Conservation (phyloP, 1,140 invertebrate species). For the Drosophila lacteicornis region DNA sequence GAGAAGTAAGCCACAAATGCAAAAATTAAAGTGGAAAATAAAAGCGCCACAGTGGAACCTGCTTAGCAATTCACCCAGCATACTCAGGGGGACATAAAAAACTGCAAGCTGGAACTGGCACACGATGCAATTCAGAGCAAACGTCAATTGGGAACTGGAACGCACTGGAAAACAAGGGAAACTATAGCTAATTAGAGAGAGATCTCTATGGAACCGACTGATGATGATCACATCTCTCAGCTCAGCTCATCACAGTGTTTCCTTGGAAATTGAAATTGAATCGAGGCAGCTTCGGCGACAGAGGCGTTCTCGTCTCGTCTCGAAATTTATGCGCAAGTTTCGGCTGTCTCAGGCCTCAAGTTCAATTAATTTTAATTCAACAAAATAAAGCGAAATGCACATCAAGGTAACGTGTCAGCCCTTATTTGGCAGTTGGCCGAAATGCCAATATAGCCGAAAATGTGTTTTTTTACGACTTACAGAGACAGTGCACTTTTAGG, state of each 20-base stretch:
- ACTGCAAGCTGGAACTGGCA: conserved; percentile 31
- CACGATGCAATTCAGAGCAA: conserved; percentile 61
- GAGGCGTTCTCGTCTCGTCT: conserved; percentile 19
- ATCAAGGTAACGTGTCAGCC: conserved; percentile 70
- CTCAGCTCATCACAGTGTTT: conserved; percentile 49
- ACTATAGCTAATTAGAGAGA: conserved; percentile 24
- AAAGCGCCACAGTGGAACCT: conserved; percentile 59
- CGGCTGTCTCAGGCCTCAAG: conserved; percentile 40
- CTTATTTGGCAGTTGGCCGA: conserved; percentile 65
- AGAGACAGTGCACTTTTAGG: conserved; percentile 61
- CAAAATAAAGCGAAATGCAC: conserved; percentile 44
- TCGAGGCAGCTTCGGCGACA: conserved; percentile 31
- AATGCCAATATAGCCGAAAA: conserved; percentile 47
- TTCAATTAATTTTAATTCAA: conserved; percentile 81
- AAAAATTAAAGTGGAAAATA: conserved; percentile 68
- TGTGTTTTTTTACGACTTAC: conserved; percentile 17
- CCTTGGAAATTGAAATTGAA: conserved; percentile 79
- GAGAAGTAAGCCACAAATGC: conserved; percentile 59
- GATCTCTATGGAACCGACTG: conserved; percentile 12
- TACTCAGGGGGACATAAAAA: conserved; percentile 19
- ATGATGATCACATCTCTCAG: conserved; percentile 69
- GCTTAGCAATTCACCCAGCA: conserved; percentile 60
- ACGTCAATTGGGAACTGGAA: conserved; percentile 49
- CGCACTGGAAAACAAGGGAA: conserved; percentile 23
- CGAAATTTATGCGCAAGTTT: conserved; percentile 71